Conservation (phyloP, 2,888 invertebrate genomes). For the Ophion obscuratus region DNA sequence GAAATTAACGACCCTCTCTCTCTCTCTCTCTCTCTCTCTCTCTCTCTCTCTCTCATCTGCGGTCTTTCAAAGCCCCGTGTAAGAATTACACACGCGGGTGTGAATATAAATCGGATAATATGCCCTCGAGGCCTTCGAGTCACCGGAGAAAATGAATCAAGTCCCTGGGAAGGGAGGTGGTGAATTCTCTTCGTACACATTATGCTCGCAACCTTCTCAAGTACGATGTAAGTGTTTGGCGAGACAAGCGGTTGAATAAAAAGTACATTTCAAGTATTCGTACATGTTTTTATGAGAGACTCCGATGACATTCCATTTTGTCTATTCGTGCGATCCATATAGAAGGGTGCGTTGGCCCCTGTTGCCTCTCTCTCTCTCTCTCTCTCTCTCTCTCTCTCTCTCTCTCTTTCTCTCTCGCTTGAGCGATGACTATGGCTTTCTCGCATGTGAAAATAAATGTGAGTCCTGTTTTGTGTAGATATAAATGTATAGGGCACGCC, state of each 20-base stretch:
- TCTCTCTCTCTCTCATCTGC: conserved; percentile 42
- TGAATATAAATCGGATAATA: conserved; percentile 33
- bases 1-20: neutral
- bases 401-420: neutral
- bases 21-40: conserved; percentile 1
- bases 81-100: conserved; percentile 60
- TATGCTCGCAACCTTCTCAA: conserved; percentile 59
- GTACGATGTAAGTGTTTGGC: conserved; percentile 50
- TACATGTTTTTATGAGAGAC: no score
- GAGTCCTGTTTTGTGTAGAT: no score
- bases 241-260: neutral
- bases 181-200: conserved; percentile 1
- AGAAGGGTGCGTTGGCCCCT: conserved; percentile 32
- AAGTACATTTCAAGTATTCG: neutral
- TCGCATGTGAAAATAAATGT: neutral
- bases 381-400: neutral
- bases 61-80: conserved; percentile 50
- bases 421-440: conserved; percentile 52
- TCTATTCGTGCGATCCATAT: neutral
- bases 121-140: conserved; percentile 33
- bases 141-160: conserved; percentile 64
- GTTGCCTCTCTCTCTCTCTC: conserved; percentile 30
- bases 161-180: conserved; percentile 9
- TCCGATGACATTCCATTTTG: conserved; percentile 8
- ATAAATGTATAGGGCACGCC: no score